phyloP scores from a whole-genome alignment of 2,113 vertebrate genomes.

The Daubentonia madagascariensis region DNA sequence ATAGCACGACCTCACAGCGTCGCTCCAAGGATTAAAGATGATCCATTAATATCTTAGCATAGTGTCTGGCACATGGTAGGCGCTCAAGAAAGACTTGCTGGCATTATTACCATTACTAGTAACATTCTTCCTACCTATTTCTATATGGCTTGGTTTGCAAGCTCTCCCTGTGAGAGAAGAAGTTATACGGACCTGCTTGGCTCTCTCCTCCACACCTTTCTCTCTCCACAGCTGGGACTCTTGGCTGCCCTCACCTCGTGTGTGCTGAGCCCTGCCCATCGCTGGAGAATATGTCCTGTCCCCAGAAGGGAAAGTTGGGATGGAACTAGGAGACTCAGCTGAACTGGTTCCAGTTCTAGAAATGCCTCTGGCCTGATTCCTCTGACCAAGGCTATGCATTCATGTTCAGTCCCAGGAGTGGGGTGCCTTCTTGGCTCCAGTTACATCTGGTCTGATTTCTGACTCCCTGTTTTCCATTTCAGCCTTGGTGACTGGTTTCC shows the following conservation, averaged over 20 bases:
- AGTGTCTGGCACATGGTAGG: background rate
- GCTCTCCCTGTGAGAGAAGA: background rate
- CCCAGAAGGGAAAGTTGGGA: accelerated
- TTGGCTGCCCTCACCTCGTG: background rate
- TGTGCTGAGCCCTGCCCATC: background rate
- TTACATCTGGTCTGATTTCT: background rate
- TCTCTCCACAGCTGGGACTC: background rate
- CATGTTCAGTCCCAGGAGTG: background rate
- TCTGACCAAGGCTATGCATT: background rate
- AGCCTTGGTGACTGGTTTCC: background rate
- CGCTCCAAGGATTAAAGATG: background rate
- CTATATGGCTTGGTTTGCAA: background rate
- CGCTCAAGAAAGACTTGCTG: background rate
- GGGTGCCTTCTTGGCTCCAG: background rate
- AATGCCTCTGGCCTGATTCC: background rate
- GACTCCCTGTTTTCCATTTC: too few relatives aligned
- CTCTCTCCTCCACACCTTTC: background rate
- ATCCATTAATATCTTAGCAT: background rate
- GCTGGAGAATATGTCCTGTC: background rate
- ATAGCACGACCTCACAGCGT: accelerated
- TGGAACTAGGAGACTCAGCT: background rate
- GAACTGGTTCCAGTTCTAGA: background rate
- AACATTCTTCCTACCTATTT: background rate
- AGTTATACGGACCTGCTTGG: background rate
- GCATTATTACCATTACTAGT: too few relatives aligned